Evolutionary conservation across 2,888 invertebrate genomes (phyloP), one percentile per base, ranked within the genome.

Genomic region (Lissonota sp.): DNA sequence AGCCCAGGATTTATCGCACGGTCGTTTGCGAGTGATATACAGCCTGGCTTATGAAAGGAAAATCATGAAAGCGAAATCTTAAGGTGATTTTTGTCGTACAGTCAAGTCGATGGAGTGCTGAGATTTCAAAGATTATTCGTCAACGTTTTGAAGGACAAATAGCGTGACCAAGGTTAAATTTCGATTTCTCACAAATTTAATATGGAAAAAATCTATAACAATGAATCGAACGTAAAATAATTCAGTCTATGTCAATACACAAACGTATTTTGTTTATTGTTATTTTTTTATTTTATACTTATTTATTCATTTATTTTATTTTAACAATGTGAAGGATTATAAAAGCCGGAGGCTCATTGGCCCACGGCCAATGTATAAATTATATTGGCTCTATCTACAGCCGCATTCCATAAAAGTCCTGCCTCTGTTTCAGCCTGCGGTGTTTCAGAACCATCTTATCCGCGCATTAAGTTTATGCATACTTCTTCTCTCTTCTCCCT

Each of bases 291-390:
- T 26, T 26, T 26, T 26, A 26, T 26, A 3, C 3, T 26, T 26
- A 2, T 26, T 26, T 26, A 26, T 26, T 26, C 1, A 26, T 26
- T 26, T 26, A 3, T 26, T 26, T 26, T 26, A 2, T 26, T 26
- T 26, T 26, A 26, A 26, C 26, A 26, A 26, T 26, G 26, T 26
- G n/a, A 26, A 46, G 76, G 75, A 81, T 82, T 83, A 64, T 80
- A 77, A 81, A 82, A 76, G 86, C 81, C 72, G 58, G 57, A 79
- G 83, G 83, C 82, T 75, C 82, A 80, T 82, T 87, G 84, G 85
- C 84, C 69, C 70, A 53, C 14, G 46, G 69, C 85, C 87, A 86
- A 87, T 87, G 84, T 85, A 84, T 86, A 86, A 87, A 86, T 87
- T 86, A 86, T 85, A 81, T 76, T 80, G 69, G 76, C 57, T 76